Conservation (phyloP, 2,888 invertebrate genomes). For the Theretra japonica region DNA sequence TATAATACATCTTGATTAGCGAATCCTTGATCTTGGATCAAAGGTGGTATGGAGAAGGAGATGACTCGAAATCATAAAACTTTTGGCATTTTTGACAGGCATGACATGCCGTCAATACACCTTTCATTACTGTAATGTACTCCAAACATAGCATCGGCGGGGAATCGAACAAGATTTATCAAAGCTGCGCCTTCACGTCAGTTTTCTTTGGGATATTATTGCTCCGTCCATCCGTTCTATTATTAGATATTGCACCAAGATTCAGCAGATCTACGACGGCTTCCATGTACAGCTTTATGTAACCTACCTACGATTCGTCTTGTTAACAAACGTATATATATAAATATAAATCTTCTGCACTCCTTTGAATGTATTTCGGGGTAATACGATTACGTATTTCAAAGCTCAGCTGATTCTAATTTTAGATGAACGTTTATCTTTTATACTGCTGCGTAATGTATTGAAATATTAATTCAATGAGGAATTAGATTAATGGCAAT, state of each 20-base stretch:
- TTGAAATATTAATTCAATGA: not conserved
- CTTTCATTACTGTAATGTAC: too few relatives aligned
- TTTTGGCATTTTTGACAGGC: too few relatives aligned
- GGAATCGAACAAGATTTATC: too few relatives aligned
- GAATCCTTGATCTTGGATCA: too few relatives aligned
- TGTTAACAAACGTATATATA: not conserved
- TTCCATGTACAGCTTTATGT: not conserved
- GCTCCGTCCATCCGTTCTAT: too few relatives aligned
- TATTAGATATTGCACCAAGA: not conserved
- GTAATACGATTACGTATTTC: not conserved
- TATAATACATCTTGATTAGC: too few relatives aligned
- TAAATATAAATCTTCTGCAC: not conserved
- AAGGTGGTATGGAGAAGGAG: too few relatives aligned
- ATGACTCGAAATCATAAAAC: too few relatives aligned
- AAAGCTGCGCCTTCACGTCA: too few relatives aligned
- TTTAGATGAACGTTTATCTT: slow-evolving; percentile 1
- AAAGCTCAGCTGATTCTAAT: not conserved
- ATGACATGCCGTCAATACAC: too few relatives aligned
- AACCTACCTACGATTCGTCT: not conserved
- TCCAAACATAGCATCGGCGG: too few relatives aligned
- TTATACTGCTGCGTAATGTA: not conserved
- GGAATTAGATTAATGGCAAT: not conserved
- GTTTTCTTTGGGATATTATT: too few relatives aligned
- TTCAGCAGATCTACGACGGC: not conserved
- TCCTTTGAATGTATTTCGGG: not conserved